These are phyloP conservation scores for Drosophila arawakana DNA, from an alignment of 1,140 invertebrate species.

Conservation along the genomic window DNA sequence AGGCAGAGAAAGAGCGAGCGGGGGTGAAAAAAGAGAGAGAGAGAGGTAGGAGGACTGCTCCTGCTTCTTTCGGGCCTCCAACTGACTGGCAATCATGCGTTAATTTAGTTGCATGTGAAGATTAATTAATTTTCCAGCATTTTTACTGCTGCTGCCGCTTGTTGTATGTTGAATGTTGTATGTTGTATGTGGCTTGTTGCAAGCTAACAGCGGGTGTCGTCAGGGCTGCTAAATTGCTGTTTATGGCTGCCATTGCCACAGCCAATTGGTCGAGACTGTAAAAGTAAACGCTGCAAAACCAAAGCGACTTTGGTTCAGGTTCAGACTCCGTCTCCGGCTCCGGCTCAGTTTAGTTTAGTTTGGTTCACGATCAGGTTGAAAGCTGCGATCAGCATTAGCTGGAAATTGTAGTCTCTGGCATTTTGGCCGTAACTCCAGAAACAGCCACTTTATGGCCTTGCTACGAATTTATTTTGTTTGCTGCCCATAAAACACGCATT, in stretches of 20 bases:
- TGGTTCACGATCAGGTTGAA: constrained; percentile 1
- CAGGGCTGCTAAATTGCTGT: constrained; percentile 58
- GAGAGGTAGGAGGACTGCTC: constrained; percentile 37
- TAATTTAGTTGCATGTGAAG: constrained; percentile 80
- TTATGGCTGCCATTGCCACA: constrained; percentile 53
- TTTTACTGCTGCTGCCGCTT: constrained; percentile 53
- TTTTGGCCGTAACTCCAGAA: constrained; percentile 40
- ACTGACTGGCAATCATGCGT: constrained; percentile 71
- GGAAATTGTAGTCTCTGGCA: constrained; percentile 29
- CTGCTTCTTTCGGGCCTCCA: constrained; percentile 23
- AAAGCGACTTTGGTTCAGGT: background rate
- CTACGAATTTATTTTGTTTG: constrained; percentile 55
- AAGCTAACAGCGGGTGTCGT: constrained; percentile 69
- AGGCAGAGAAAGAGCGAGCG: too few relatives aligned
- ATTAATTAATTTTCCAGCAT: constrained; percentile 75
- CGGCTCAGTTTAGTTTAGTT: background rate
- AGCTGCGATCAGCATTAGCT: constrained; percentile 15
- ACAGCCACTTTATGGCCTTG: constrained; percentile 50
- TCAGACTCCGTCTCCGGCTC: background rate
- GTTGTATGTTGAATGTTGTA: background rate
- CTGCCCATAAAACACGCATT: constrained; percentile 44
- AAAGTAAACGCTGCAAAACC: constrained; percentile 15
- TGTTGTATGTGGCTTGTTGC: constrained; percentile 21
- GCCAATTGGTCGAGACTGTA: constrained; percentile 30
- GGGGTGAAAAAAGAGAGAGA: constrained; percentile 3